Evolutionary conservation across 2,888 invertebrate species (phyloP), one percentile per base, ranked within the genome.

Genomic region (Acheta domesticus): DNA sequence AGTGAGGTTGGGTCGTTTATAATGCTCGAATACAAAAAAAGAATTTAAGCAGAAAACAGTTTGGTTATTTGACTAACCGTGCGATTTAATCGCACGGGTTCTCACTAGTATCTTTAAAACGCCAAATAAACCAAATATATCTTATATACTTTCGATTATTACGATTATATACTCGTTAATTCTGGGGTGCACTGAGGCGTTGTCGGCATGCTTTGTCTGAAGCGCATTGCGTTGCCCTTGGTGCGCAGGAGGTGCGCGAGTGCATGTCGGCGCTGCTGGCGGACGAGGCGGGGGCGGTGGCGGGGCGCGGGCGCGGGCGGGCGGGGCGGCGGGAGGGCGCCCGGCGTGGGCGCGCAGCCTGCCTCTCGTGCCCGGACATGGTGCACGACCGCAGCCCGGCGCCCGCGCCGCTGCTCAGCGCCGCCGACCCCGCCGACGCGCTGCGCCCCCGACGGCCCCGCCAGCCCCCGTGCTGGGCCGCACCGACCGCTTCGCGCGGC

Each of bases 211-310:
- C 23, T 1, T 23, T 1, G 23, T 8, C 36, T 36, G 8, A 36
- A 36, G 36, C 36, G 62, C 62, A 62, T 62, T 62, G 16, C n/a
- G 62, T 19, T 62, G 11, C 14, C 48, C 48, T 49, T 74, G 78
- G 85, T 73, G 84, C 84, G 11, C 83, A 85, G 80, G 87, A 88
- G 84, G 84, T 87, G 36, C 82, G 83, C 20, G 86, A 86, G 48
- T 86, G 85, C 81, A 84, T 85, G 19, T 84, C 83, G 50, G 87
- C 87, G 11, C 83, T 87, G 16, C 80, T 87, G 11, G 86, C 84
- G 11, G 87, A 87, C 82, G 86, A 86, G 83, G 83, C 82, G n/a
- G 78, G 20, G 16, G 75, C 77, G 1, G 79, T 62, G 74, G 62
- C 2, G 5, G 62, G 62, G n/a, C 62, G 62, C n/a, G 62, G 62